A percentile compares a stretch with the other conserved stretches of the same genome.
Conservation (phyloP, 2,113 vertebrate genomes). For the Corythaixoides concolor region DNA sequence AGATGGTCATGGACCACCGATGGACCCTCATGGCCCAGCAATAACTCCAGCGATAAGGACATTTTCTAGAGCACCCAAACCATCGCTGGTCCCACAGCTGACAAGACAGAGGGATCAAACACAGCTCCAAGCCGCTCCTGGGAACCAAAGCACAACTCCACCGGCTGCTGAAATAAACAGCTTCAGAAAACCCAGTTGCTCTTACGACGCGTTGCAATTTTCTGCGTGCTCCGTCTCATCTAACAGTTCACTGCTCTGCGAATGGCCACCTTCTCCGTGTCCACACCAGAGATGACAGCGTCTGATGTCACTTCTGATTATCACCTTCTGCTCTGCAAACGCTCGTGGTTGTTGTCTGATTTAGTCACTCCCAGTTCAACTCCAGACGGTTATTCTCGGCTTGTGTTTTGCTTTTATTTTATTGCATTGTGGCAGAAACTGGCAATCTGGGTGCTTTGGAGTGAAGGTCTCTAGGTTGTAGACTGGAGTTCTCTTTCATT, state of each 20-base stretch:
- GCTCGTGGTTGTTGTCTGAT: background rate
- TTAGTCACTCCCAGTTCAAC: background rate
- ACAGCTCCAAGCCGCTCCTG: background rate
- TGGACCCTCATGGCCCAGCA: background rate
- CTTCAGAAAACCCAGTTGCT: background rate
- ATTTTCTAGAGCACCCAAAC: background rate
- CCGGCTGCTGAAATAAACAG: background rate
- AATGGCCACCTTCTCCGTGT: background rate
- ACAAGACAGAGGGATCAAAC: background rate
- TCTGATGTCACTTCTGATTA: background rate
- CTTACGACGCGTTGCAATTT: background rate
- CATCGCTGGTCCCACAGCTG: background rate
- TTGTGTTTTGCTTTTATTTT: background rate
- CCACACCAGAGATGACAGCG: fast-evolving
- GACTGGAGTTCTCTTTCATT: background rate
- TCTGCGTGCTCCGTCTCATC: background rate
- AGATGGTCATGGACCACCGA: fast-evolving
- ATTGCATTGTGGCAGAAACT: background rate
- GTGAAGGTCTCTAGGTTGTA: background rate
- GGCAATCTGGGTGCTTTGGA: background rate
- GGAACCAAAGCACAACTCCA: no score
- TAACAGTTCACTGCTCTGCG: background rate
- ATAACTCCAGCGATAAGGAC: background rate
- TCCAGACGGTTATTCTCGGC: background rate
- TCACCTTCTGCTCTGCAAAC: background rate